Evolutionary conservation across 2,888 invertebrate species (phyloP).

Genomic region (Drosophila paranaensis): DNA sequence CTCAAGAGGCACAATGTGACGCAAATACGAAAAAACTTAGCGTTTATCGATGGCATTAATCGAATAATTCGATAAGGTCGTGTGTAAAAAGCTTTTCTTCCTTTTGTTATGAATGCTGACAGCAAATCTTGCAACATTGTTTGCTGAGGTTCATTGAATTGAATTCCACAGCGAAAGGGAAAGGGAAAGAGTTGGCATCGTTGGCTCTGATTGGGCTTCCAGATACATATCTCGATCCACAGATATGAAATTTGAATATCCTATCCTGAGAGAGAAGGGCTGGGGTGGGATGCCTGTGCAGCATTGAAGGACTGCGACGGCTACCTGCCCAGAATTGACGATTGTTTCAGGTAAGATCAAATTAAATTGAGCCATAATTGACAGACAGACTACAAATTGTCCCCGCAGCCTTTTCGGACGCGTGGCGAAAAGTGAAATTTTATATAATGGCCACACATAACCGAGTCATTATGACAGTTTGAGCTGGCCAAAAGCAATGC

Average conservation of each 20-base stretch:
- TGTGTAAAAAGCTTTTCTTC: conserved; percentile 27
- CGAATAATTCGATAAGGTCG: conserved; percentile 22
- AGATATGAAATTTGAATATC: too few relatives aligned
- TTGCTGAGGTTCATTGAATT: conserved; percentile 51
- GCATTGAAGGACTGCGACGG: not conserved
- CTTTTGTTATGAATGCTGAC: conserved; percentile 21
- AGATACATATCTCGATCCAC: too few relatives aligned
- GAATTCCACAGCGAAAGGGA: conserved; percentile 55
- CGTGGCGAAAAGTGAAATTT: conserved; percentile 39
- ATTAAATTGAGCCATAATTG: not conserved
- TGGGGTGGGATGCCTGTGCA: not conserved
- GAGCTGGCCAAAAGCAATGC: conserved; percentile 48
- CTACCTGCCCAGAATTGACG: not conserved
- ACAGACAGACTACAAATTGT: not conserved
- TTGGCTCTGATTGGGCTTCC: conserved; percentile 52
- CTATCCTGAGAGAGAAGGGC: not conserved
- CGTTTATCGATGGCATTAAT: conserved; percentile 2
- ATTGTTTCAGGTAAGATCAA: not conserved
- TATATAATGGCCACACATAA: conserved; percentile 75
- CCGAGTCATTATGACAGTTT: conserved; percentile 78
- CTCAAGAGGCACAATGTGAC: conserved; percentile 21
- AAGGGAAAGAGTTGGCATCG: conserved; percentile 43
- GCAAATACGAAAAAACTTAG: conserved; percentile 27
- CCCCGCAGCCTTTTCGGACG: conserved; percentile 51
- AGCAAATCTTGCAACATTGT: conserved; percentile 36